These are phyloP conservation scores for Sphaerophoria rueppellii DNA, from an alignment of 2,888 invertebrate species.

Conservation along the genomic window DNA sequence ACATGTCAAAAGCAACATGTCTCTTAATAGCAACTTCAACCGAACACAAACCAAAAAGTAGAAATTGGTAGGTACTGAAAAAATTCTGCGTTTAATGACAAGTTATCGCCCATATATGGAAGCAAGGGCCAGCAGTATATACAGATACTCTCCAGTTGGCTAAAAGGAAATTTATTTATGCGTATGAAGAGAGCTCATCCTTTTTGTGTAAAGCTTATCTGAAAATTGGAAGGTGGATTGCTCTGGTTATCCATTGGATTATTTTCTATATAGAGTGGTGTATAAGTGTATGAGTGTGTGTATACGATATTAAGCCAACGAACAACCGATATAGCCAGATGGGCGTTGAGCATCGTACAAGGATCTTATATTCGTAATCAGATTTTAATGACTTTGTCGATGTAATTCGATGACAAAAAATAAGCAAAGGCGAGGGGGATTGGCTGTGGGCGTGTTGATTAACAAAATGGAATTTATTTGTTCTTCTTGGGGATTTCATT, in stretches of 20 bases:
- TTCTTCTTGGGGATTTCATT: not conserved
- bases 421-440: not conserved
- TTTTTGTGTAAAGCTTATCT: conserved; percentile 31
- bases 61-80: not conserved
- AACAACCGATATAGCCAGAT: not conserved
- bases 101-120: conserved; percentile 27
- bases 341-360: not conserved
- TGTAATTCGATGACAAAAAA: not conserved
- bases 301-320: not conserved
- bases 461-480: conserved; percentile 10
- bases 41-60: not conserved
- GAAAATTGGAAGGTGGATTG: conserved; percentile 34
- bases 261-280: not conserved
- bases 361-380: conserved; percentile 10
- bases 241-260: conserved; percentile 9
- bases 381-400: conserved; percentile 26
- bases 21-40: not conserved
- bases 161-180: conserved; percentile 22
- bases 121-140: not conserved
- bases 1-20: conserved; percentile 31
- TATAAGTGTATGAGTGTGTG: no score
- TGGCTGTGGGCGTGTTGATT: not conserved
- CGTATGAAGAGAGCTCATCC: not conserved
- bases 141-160: not conserved
- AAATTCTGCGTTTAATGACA: conserved; percentile 21